phyloP scores from a whole-genome alignment of 2,888 invertebrate genomes.

The Conus canariensis region DNA sequence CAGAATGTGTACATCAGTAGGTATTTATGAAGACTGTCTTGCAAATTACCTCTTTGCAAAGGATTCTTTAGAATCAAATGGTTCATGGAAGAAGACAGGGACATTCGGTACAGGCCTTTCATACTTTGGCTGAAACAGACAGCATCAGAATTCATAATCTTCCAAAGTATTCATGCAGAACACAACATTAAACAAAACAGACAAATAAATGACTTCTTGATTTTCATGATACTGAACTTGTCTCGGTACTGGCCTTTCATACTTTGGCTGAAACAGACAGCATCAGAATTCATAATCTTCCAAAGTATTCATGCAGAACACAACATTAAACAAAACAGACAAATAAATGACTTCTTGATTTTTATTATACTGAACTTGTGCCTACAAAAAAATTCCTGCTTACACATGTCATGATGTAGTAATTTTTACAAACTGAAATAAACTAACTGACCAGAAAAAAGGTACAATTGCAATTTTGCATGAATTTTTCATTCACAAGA shows the following conservation, averaged over 20 bases:
- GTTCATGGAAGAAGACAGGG: conserved; percentile 88
- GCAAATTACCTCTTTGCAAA: conserved; percentile 83
- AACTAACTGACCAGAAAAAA: too few species aligned
- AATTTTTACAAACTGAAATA: too few species aligned
- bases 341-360: too few species aligned
- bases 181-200: background rate
- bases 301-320: background rate
- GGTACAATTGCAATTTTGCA: background rate
- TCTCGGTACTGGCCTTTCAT: conserved; percentile 84
- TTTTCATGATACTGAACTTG: too few species aligned
- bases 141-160: background rate
- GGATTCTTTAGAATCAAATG: conserved; percentile 86
- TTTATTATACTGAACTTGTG: too few species aligned
- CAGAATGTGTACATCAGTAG: background rate
- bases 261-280: conserved; percentile 59
- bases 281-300: background rate
- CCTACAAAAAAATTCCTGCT: too few species aligned
- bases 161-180: background rate
- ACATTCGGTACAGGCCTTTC: conserved; percentile 85
- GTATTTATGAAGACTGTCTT: too few species aligned
- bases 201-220: too few species aligned
- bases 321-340: background rate
- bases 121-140: conserved; percentile 63
- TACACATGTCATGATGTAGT: too few species aligned
- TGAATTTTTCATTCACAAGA: background rate